These are phyloP conservation scores for Phrynosoma blainvillii DNA, from an alignment of 2,113 vertebrate species.

Conservation along the genomic window DNA sequence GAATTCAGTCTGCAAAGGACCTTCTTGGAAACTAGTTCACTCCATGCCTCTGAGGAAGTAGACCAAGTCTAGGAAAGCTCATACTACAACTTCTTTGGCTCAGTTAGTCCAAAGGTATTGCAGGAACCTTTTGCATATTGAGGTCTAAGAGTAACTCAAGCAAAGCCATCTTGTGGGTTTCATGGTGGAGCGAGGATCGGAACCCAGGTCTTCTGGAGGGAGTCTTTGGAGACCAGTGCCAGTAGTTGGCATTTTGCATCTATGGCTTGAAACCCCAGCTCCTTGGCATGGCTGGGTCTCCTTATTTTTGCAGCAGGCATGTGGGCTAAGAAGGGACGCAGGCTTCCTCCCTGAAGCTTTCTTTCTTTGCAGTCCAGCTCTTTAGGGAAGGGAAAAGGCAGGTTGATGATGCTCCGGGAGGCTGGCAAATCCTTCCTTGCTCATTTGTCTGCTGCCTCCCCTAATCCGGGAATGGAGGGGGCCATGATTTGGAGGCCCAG, in stretches of 20 bases:
- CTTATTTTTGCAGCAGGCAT: not conserved
- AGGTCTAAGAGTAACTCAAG: not conserved
- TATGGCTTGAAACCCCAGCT: not conserved
- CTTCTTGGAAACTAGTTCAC: too few relatives aligned
- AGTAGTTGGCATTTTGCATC: not conserved
- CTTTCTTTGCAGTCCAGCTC: slow-evolving; percentile 14
- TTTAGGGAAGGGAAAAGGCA: slow-evolving; percentile 37
- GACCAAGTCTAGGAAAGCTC: too few relatives aligned
- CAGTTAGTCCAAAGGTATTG: too few relatives aligned
- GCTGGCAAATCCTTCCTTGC: slow-evolving; percentile 32
- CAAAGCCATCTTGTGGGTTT: not conserved
- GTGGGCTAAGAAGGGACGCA: slow-evolving; percentile 22
- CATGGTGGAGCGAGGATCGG: not conserved
- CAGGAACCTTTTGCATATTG: too few relatives aligned
- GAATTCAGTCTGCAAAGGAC: too few relatives aligned
- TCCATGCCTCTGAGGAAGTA: too few relatives aligned
- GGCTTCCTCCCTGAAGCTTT: slow-evolving; percentile 47
- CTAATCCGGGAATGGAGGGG: too few relatives aligned
- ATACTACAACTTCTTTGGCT: too few relatives aligned
- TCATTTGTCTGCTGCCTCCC: slow-evolving; percentile 54
- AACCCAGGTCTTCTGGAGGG: not conserved
- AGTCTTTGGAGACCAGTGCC: not conserved
- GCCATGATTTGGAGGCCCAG: slow-evolving; percentile 50
- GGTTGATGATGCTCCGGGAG: too few relatives aligned
- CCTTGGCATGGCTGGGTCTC: slow-evolving; percentile 26